phyloP scores from a whole-genome alignment of 2,113 vertebrate species.

The Romanogobio albipinnatus region DNA sequence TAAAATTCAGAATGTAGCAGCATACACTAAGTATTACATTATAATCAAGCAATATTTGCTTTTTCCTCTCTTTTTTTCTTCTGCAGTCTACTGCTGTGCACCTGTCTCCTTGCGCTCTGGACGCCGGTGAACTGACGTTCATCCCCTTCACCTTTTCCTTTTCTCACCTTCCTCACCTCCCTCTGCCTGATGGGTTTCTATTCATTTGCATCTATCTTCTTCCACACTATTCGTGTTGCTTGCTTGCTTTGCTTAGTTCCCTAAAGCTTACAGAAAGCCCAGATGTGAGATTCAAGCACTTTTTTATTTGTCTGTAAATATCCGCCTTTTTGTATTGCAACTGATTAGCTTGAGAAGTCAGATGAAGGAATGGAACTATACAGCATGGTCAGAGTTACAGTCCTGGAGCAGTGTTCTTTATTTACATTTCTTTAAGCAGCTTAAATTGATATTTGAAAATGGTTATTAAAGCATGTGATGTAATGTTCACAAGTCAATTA shows the following conservation, averaged over 20 bases:
- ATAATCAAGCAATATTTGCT: constrained; percentile 57
- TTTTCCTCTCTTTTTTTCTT: constrained; percentile 57
- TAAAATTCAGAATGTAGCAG: background rate
- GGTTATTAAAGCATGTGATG: constrained; percentile 22
- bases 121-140: constrained; percentile 73
- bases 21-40: background rate
- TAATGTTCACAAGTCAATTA: background rate
- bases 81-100: constrained; percentile 93
- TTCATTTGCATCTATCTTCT: constrained; percentile 17
- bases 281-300: constrained; percentile 5
- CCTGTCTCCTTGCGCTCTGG: constrained; percentile 86
- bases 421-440: background rate
- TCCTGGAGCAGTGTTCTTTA: background rate
- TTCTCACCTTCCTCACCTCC: constrained; percentile 19
- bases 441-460: background rate
- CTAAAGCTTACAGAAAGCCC: background rate
- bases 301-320: constrained; percentile 41
- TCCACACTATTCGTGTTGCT: constrained; percentile 30
- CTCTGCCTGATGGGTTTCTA: constrained; percentile 35
- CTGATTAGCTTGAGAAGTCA: background rate
- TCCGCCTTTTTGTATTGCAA: background rate
- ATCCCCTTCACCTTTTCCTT: constrained; percentile 46
- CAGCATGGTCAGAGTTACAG: constrained; percentile 17
- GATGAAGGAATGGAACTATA: background rate
- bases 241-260: constrained; percentile 1